Base-by-base conservation (phyloP, 2,113 vertebrate genomes). In the Nanger granti region DNA sequence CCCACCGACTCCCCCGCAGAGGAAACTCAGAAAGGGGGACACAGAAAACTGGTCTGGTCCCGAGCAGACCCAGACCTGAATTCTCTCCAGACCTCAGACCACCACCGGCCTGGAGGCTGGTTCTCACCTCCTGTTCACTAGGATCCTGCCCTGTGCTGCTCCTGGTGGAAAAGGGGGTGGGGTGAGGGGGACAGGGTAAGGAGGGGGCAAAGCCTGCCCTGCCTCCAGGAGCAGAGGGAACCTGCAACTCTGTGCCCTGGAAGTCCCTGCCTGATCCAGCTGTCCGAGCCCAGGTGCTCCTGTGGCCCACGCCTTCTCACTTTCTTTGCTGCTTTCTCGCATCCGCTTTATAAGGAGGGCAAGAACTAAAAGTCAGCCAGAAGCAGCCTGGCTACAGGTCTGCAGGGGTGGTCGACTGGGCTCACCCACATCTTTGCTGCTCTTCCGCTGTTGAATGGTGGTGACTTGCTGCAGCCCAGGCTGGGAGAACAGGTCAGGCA, bases 351-450 rank as follows among this genome's bases (percentile, higher is more conserved):
- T 12, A 47, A 54, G 14, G 55, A 73, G 18, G 6, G 20, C 52
- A 82, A 86, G 92, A 94, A 88, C 52, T 73, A 96, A 90, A 64
- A 20, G 1, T n/a, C 1, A 5, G 1, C 41, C 1, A 5, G 66
- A 13, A 96, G 55, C 29, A 54, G 83, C 37, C 17, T 0, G 22
- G n/a, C 76, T 55, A n/a, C 20, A 87, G 92, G 83, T 87, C 64
- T 20, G 22, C 29, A 29, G 7, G 47, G 13, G 0, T 3, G 22
- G 95, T 76, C 49, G 15, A 5, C 0, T 0, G 4, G 97, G 83
- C 83, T 82, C 97, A 92, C 92, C 96, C 8, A 85, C 47, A 80
- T 57, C 60, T 29, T 29, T 64, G 83, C 95, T 22, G 95, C 49
- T 24, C 49, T 24, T n/a, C 49, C 7, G 11, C 11, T 7, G 93